These are phyloP conservation scores for Oreortyx pictus DNA, from an alignment of 2,797 vertebrate species.

Conservation along the genomic window DNA sequence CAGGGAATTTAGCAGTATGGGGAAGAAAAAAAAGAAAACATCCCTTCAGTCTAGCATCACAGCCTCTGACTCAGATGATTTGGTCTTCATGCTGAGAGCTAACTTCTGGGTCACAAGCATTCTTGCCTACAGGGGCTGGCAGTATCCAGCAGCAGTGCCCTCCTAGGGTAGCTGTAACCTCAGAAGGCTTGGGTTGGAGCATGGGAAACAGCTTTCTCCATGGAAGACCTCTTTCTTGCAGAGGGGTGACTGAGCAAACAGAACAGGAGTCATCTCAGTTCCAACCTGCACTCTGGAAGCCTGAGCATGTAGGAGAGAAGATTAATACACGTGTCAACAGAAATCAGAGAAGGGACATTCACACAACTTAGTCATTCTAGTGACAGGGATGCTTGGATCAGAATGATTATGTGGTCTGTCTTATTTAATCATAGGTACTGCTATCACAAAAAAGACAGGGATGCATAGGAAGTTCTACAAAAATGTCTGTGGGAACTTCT, in stretches of 20 bases:
- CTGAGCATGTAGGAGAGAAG: background rate
- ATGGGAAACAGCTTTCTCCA: background rate
- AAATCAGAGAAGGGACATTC: background rate
- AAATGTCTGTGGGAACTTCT: too few relatives aligned
- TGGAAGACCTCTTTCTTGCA: background rate
- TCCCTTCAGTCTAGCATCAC: background rate
- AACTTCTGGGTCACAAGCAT: background rate
- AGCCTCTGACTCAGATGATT: background rate
- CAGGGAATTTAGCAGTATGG: background rate
- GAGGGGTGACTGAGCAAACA: background rate
- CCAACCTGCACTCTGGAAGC: background rate
- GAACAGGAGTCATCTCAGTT: background rate
- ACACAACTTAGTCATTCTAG: background rate
- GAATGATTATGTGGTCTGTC: accelerated
- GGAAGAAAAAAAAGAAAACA: too few relatives aligned
- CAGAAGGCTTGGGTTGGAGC: background rate
- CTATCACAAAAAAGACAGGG: background rate
- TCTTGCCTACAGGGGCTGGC: background rate
- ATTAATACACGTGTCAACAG: background rate
- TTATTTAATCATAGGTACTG: background rate
- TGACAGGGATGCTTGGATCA: background rate
- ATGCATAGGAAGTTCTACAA: too few relatives aligned
- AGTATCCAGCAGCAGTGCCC: background rate
- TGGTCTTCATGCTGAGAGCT: background rate
- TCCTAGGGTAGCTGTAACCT: background rate